Base-by-base conservation (phyloP, 2,888 invertebrate species). In the Agriopis aurantiaria region DNA sequence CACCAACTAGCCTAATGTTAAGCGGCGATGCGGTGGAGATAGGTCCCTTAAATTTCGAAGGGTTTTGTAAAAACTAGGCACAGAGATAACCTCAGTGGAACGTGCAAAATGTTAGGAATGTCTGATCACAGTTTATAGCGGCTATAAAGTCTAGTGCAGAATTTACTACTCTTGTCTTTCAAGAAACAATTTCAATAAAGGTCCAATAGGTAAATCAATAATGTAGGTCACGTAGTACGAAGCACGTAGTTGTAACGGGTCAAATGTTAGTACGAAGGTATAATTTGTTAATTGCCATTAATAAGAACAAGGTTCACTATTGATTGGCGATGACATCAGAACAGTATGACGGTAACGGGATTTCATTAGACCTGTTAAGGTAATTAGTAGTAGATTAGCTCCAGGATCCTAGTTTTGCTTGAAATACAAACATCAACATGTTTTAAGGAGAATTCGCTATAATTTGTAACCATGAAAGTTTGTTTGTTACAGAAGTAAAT, bases 271-370 rank as follows among this genome's bases (percentile, higher is more conserved):
- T 76, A 79, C 75, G 73, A 75, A 82, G 80, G 80, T 78, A 79
- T 77, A 77, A 75, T 78, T 75, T 71, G 82, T 78, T 86, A 85
- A 86, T 85, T 84, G 82, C 74, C 77, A 79, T 77, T 82, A 85
- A 85, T 79, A 78, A 82, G 78, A 75, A 74, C 78, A 74, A 79
- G 78, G 78, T 75, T 80, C 75, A 80, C 75, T 74, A 76, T 79
- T 80, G 78, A 81, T 81, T 83, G 79, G 59, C 48, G 67, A 74
- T 85, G 81, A 84, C 82, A 84, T 85, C 82, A 84, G n/a, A 59
- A n/a, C 17, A 40, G 53, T 53, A 65, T 68, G 66, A 66, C 61
- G 58, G 73, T 78, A 78, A 78, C 78, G 76, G 71, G 72, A 69
- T 67, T 75, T 60, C 53, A 62, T 68, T 64, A 64, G 58, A 40